phyloP scores from a whole-genome alignment of 2,888 invertebrate genomes.

The Formica aserva region DNA sequence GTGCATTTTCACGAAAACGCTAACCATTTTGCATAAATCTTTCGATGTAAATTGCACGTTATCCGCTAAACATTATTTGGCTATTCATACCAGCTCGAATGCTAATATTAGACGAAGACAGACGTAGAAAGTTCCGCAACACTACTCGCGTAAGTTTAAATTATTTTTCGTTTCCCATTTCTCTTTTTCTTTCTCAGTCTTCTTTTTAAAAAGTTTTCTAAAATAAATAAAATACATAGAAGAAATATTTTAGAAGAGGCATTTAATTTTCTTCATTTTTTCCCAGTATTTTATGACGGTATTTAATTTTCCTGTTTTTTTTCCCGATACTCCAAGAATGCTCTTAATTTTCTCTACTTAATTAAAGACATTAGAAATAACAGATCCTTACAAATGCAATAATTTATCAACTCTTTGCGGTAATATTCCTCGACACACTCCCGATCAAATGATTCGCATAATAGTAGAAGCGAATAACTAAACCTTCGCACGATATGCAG shows the following conservation, averaged over 20 bases:
- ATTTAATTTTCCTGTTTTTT: not conserved
- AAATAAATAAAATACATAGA: not conserved
- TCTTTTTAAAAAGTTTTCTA: not conserved
- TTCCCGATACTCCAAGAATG: not conserved
- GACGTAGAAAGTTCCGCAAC: not conserved
- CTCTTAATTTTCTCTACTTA: not conserved
- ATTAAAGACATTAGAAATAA: not conserved
- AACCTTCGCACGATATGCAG: not conserved
- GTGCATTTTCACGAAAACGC: slow-evolving; percentile 13
- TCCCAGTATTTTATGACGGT: not conserved
- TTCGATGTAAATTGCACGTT: slow-evolving; percentile 35
- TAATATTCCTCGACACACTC: not conserved
- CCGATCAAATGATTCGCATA: not conserved
- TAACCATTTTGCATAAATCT: slow-evolving; percentile 24
- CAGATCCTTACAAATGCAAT: not conserved
- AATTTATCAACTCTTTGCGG: slow-evolving; percentile 1
- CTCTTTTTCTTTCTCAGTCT: not conserved
- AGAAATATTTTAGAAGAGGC: not conserved
- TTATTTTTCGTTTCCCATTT: not conserved
- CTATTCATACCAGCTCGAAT: not conserved
- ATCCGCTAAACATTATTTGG: slow-evolving; percentile 15
- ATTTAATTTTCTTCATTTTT: not conserved
- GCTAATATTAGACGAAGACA: not conserved
- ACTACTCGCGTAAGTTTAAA: not conserved
- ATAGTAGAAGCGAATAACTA: not conserved